phyloP scores from a whole-genome alignment of 2,797 vertebrate genomes.

The Zalophus californianus region DNA sequence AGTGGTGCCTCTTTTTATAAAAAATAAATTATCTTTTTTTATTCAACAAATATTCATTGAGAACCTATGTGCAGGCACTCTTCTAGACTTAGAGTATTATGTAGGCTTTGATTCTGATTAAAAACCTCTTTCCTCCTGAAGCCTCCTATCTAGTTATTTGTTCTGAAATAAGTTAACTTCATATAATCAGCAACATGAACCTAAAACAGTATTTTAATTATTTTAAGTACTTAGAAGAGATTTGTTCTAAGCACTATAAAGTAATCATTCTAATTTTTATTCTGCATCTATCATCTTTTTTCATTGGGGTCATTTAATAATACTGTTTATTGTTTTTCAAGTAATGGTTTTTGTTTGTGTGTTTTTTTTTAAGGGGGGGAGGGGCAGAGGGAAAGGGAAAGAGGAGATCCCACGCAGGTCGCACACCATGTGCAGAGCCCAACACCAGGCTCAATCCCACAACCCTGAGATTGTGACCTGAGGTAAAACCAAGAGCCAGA shows the following conservation, averaged over 20 bases:
- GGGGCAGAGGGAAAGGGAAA: background rate
- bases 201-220: slow-evolving; percentile 8
- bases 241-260: background rate
- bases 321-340: slow-evolving; percentile 21
- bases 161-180: background rate
- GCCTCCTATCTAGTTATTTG: background rate
- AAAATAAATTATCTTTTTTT: background rate
- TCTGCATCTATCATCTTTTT: background rate
- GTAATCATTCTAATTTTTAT: slow-evolving; percentile 24
- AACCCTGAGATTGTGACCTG: background rate
- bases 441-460: background rate
- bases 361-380: background rate
- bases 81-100: background rate
- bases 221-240: slow-evolving; percentile 24
- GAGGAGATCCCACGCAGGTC: background rate
- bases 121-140: background rate
- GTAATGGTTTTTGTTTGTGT: background rate
- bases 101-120: slow-evolving; percentile 15
- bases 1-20: background rate
- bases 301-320: background rate
- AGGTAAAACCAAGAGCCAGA: background rate
- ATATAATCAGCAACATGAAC: background rate
- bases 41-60: background rate
- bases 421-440: background rate
- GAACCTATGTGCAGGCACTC: background rate